Conservation (phyloP, 2,113 vertebrate genomes). For the Pterocles burchelli region DNA sequence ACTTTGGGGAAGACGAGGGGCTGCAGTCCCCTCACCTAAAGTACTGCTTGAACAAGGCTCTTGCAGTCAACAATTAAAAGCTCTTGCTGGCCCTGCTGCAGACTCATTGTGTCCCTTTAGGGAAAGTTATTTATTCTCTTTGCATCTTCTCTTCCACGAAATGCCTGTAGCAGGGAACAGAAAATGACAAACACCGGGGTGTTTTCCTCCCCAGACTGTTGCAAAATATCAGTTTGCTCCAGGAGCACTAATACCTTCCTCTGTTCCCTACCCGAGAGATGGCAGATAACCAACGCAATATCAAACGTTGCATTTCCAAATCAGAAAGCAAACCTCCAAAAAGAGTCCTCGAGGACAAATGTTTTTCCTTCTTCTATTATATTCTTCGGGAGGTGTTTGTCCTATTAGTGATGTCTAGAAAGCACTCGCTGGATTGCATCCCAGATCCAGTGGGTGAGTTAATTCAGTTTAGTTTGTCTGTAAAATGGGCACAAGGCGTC, state of each 20-base stretch:
- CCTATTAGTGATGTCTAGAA: neutral
- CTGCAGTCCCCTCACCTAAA: neutral
- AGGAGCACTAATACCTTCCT: neutral
- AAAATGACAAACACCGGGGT: neutral
- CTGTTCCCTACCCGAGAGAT: neutral
- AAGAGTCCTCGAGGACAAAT: neutral
- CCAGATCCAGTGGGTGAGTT: neutral
- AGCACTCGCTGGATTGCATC: neutral
- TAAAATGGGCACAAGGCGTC: neutral
- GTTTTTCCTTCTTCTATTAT: neutral
- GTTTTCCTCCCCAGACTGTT: neutral
- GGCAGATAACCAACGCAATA: neutral
- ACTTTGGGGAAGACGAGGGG: neutral
- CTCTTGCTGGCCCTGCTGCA: neutral
- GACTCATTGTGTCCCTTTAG: neutral
- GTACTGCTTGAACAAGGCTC: neutral
- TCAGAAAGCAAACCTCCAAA: neutral
- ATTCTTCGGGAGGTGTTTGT: neutral
- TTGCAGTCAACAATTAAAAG: neutral
- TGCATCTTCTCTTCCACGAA: neutral
- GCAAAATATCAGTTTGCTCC: neutral
- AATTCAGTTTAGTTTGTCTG: neutral
- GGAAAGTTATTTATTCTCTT: conserved; percentile 1
- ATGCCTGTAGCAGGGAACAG: neutral
- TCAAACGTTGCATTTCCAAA: neutral